Base-by-base conservation (phyloP, 2,797 vertebrate genomes). In the Protosalanx chinensis region DNA sequence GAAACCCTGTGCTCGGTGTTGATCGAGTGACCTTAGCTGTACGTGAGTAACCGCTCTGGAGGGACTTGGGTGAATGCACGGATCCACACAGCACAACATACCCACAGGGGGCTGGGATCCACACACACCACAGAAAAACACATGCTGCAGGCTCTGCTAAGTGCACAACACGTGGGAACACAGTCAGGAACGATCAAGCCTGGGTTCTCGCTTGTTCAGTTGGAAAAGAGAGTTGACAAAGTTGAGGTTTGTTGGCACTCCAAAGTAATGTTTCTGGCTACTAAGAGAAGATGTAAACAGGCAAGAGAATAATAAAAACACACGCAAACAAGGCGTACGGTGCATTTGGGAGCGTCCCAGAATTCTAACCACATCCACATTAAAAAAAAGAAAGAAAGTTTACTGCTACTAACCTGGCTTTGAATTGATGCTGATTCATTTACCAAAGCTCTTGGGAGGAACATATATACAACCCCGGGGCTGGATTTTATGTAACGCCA, bases 401-500 rank as follows among this genome's bases (percentile, higher is more conserved):
- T 79, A 78, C 82, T 75, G n/a, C 51, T 6, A 5, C 4, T n/a
- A 56, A n/a, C 51, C 18, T 2, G n/a, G 51, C 18, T n/a, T 56
- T 72, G 72, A 79, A 84, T 82, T 88, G 41, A 46, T 46, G 82
- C 86, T 89, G 85, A 89, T 88, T 86, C 85, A 86, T 89, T 90
- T 88, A 87, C 81, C 81, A 81, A 87, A 88, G 80, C 77, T 64
- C 61, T 79, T 76, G 83, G 75, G 23, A 12, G 73, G 81, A 84
- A 84, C 87, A 87, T 46, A 46, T 46, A 82, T 81, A 57, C 51
- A 86, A 83, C 74, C 79, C 66, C 64, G 64, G 81, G 81, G 84
- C 84, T 85, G 81, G 76, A 71, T 87, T 90, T 90, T 86, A 88
- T 71, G 73, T 81, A 86, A 85, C 76, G 86, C 85, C 87, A 88